Evolutionary conservation across 2,888 invertebrate species (phyloP), one percentile per base, ranked within the genome.

Genomic region (Eucera pruinosa): DNA sequence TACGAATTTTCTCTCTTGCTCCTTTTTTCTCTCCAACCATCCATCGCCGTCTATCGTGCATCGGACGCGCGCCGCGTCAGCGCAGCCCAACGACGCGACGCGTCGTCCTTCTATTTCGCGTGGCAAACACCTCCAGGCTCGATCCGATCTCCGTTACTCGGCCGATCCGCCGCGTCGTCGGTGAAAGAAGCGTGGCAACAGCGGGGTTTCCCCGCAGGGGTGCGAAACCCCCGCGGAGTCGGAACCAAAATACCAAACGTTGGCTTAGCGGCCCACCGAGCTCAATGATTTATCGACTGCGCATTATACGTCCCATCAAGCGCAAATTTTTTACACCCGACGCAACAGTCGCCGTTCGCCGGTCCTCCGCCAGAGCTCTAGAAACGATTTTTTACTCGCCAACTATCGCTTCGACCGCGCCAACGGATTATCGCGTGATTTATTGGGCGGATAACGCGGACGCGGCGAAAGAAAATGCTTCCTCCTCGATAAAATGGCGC

Each of bases 201-300:
- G 74, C 81, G 78, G 85, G 85, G 82, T 70, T 76, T 55, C 81
- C 45, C 74, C 74, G 69, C 77, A 79, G 86, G 87, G 85, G 82
- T 84, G 87, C 85, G 80, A 86, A 87, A 83, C 89, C 82, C 91
- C 91, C 88, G 89, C 82, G 80, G 91, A 73, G 91, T 76, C 71
- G 85, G 87, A 89, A 87, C 88, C 90, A 90, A 91, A 91, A 91
- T 88, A 91, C 86, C 82, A 81, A 86, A 85, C 86, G 87, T 82
- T 85, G 78, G 82, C 82, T 83, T 82, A 67, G 82, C 84, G 41
- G 69, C 65, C 72, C 79, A 70, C 78, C 80, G 55, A 50, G 80
- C 71, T 68, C 80, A 80, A 85, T 91, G 89, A 91, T 91, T 91
- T 90, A 90, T 91, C 86, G 87, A 80, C 61, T 48, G 43, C 76